These are phyloP conservation scores for Drosophila quadrilineata DNA, from an alignment of 1,140 invertebrate species.

Conservation along the genomic window DNA sequence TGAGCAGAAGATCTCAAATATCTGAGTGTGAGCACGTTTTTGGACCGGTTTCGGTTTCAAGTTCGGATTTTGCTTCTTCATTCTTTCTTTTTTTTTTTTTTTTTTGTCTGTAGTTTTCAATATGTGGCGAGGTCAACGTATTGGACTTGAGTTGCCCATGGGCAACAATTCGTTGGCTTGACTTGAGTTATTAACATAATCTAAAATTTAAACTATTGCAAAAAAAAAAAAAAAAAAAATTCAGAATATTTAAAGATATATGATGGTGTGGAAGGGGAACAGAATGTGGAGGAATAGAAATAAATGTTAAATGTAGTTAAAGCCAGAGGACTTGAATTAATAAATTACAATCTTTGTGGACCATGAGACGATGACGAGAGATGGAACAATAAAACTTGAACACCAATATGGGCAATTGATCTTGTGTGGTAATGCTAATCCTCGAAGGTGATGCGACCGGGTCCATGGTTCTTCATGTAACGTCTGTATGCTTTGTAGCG, in stretches of 20 bases:
- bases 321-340: conserved; percentile 5
- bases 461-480: conserved; percentile 90
- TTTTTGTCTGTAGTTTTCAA: too few relatives aligned
- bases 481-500: conserved; percentile 90
- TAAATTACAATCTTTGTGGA: conserved; percentile 24
- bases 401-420: conserved; percentile 16
- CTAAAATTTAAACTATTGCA: conserved; percentile 50
- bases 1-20: conserved; percentile 27
- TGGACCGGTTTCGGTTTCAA: too few relatives aligned
- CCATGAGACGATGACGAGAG: conserved; percentile 9
- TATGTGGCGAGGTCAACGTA: conserved; percentile 61
- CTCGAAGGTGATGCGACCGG: conserved; percentile 90
- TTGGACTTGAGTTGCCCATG: too few relatives aligned
- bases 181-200: conserved; percentile 51
- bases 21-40: conserved; percentile 59
- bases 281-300: not conserved
- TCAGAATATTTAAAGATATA: conserved; percentile 9
- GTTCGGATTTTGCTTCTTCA: too few relatives aligned
- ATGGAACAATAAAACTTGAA: conserved; percentile 70
- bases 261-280: too few relatives aligned
- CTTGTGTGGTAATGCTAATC: conserved; percentile 81
- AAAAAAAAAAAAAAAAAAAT: conserved; percentile 20
- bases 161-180: conserved; percentile 10
- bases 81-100: too few relatives aligned
- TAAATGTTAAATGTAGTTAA: not conserved